phyloP scores from a whole-genome alignment of 2,888 invertebrate genomes.

The Metalampra italica region DNA sequence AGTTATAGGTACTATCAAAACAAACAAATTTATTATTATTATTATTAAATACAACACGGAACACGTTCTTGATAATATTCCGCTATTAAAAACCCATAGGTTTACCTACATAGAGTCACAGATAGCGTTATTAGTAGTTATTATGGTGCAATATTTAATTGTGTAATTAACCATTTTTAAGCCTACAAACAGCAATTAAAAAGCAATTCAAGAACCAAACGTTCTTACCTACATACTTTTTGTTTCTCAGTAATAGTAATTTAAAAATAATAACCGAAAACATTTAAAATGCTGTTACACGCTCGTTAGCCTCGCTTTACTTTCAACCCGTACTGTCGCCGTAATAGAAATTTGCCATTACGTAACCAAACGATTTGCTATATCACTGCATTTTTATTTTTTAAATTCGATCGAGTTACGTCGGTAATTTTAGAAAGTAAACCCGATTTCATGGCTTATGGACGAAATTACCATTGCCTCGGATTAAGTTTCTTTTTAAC shows the following conservation, averaged over 20 bases:
- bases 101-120: too few species aligned
- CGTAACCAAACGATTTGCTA: background rate
- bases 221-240: background rate
- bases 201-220: background rate
- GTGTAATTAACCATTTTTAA: too few species aligned
- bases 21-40: too few species aligned
- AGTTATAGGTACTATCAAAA: too few species aligned
- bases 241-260: background rate
- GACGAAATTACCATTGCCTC: constrained; percentile 26
- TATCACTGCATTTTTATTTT: background rate
- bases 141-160: too few species aligned
- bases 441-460: constrained; percentile 36
- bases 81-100: too few species aligned
- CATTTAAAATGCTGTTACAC: background rate
- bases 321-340: background rate
- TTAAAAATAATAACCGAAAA: background rate
- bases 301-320: background rate
- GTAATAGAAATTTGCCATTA: background rate
- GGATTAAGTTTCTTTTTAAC: background rate
- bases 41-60: too few species aligned
- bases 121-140: too few species aligned
- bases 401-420: background rate
- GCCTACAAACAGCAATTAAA: background rate
- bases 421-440: constrained; percentile 46
- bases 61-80: too few species aligned